phyloP scores from a whole-genome alignment of 2,797 vertebrate species.

The Acanthurus lineatus region DNA sequence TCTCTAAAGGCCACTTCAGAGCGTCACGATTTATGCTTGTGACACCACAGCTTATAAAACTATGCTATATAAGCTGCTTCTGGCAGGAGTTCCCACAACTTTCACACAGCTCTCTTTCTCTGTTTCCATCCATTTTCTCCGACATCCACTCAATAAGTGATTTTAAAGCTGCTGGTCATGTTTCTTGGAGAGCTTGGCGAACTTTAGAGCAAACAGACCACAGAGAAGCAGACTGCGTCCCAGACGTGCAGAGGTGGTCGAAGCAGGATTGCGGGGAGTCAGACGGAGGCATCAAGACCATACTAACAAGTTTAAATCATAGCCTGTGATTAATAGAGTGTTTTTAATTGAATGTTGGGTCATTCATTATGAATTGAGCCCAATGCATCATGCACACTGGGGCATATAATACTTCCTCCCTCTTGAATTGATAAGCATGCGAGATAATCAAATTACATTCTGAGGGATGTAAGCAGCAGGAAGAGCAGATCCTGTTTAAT shows the following conservation, averaged over 20 bases:
- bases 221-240: slow-evolving; percentile 14
- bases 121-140: slow-evolving; percentile 32
- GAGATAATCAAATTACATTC: slow-evolving; percentile 70
- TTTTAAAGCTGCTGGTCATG: slow-evolving; percentile 47
- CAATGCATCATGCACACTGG: slow-evolving; percentile 47
- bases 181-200: slow-evolving; percentile 25
- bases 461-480: slow-evolving; percentile 59
- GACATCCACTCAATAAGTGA: slow-evolving; percentile 34
- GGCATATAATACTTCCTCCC: slow-evolving; percentile 65
- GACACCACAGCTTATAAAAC: slow-evolving; percentile 70
- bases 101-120: slow-evolving; percentile 40
- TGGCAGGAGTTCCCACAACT: slow-evolving; percentile 66
- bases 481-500: slow-evolving; percentile 58
- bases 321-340: slow-evolving; percentile 68
- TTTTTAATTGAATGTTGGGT: slow-evolving; percentile 74
- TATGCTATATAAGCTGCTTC: slow-evolving; percentile 57
- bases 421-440: slow-evolving; percentile 65
- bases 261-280: slow-evolving; percentile 30
- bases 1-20: slow-evolving; percentile 57
- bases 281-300: slow-evolving; percentile 44
- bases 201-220: slow-evolving; percentile 35
- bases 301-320: slow-evolving; percentile 64
- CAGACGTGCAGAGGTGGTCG: slow-evolving; percentile 15
- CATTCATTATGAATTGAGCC: slow-evolving; percentile 70
- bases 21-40: slow-evolving; percentile 64